Evolutionary conservation across 2,113 vertebrate genomes (phyloP).

Genomic region (Neogobius melanostomus): DNA sequence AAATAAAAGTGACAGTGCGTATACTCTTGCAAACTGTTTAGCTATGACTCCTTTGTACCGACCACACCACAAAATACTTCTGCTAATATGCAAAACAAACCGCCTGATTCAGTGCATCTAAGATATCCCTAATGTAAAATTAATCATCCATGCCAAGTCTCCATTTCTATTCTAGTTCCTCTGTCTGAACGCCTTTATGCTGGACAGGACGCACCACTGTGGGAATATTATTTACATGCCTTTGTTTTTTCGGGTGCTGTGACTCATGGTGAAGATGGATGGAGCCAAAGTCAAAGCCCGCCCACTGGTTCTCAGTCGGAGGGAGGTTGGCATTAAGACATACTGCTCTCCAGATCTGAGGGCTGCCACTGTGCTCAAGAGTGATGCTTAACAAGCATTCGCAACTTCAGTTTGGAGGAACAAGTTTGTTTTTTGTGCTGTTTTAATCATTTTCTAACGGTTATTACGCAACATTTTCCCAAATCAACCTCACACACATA

Average conservation of each 20-base stretch:
- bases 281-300: not conserved
- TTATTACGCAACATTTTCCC: no score
- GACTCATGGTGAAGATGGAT: slow-evolving; percentile 14
- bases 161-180: not conserved
- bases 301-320: slow-evolving; percentile 18
- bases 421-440: not conserved
- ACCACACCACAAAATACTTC: no score
- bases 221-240: slow-evolving; percentile 21
- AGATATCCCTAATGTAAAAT: slow-evolving; percentile 13
- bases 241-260: slow-evolving; percentile 14
- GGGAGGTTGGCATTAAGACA: slow-evolving; percentile 26
- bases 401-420: not conserved
- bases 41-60: no score
- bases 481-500: no score
- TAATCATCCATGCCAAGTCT: slow-evolving; percentile 19
- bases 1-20: no score
- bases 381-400: not conserved
- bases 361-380: slow-evolving; percentile 1
- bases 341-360: slow-evolving; percentile 10
- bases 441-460: no score
- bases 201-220: not conserved
- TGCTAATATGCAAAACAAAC: no score
- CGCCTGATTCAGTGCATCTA: not conserved
- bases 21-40: no score
- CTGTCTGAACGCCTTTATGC: slow-evolving; percentile 1